Evolutionary conservation across 2,888 invertebrate genomes (phyloP), one percentile per base, ranked within the genome.

Genomic region (Stenolophus ochropezus): DNA sequence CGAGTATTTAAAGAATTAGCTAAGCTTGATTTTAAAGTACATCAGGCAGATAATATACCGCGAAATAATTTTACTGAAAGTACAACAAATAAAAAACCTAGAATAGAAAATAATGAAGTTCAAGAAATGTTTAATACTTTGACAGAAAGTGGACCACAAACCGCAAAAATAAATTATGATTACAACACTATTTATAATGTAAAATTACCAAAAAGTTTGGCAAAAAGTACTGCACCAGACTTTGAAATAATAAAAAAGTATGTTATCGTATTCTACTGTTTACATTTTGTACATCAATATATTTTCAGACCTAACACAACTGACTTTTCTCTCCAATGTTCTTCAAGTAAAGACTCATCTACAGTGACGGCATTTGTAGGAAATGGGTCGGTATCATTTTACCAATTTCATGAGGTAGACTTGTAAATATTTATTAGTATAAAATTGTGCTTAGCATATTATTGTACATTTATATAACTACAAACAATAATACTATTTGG

Each of bases 1-100:
- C 83, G 84, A 81, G 84, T 84, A 14, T 87, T 87, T 83, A 86
- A 86, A 84, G 86, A 86, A 82, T 83, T 88, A 51, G 85, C 84
- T 14, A 49, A 85, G 2, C 82, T 85, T 81, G 87, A 88, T 8
- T 87, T 85, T 83, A 84, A 84, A 82, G 23, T 87, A n/a, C 69
- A 80, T 56, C 23, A 73, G 33, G 53, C 74, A 27, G 14, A 73
- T 16, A 20, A 18, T 14, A 77, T 5, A 8, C 76, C 76, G 69
- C 56, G 69, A 73, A 21, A 21, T 23, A 14, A 20, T 33, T 18
- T 4, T 4, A 11, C 18, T 11, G 18, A 20, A 21, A 21, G 1
- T 21, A 11, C 20, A 5, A 5, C 8, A 20, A 33, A 33, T 8
- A 18, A 8, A 18, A 33, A 25, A 73, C n/a, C 1, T 27, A 51